Percentiles rank a stretch among this genome's conserved stretches.
Evolutionary conservation across 2,797 vertebrate species (phyloP).

Genomic region (Benthosema pterotum): DNA sequence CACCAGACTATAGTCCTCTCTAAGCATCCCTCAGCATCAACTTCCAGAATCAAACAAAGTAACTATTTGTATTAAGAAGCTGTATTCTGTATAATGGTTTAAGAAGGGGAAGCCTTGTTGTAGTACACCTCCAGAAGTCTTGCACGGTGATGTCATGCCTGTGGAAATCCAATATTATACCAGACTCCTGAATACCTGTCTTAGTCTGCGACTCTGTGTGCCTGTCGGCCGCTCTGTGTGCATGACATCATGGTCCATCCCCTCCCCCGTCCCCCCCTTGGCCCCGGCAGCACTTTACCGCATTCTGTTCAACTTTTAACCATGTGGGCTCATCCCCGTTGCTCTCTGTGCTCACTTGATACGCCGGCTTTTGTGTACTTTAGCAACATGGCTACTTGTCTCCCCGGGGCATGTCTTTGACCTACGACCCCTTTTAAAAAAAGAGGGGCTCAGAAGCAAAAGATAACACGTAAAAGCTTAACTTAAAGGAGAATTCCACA

Average conservation of each 20-base stretch:
- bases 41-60: too few relatives aligned
- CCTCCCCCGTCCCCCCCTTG: conserved; percentile 12
- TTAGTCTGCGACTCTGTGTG: too few relatives aligned
- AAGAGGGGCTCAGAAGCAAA: conserved; percentile 58
- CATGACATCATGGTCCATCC: conserved; percentile 57
- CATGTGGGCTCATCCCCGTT: conserved; percentile 29
- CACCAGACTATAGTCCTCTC: too few relatives aligned
- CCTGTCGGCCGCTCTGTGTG: conserved; percentile 36
- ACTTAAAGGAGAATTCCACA: too few relatives aligned
- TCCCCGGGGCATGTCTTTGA: conserved; percentile 41
- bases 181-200: neutral
- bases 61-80: neutral
- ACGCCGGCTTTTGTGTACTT: conserved; percentile 43
- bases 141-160: too few relatives aligned
- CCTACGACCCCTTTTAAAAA: conserved; percentile 64
- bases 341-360: conserved; percentile 42
- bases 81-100: neutral
- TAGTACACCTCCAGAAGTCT: too few relatives aligned
- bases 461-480: conserved; percentile 64
- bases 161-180: conserved; percentile 5
- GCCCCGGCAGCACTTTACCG: conserved; percentile 51
- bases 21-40: too few relatives aligned
- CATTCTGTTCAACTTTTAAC: conserved; percentile 17
- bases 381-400: conserved; percentile 51
- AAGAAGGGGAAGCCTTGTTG: too few relatives aligned